Evolutionary conservation across 2,113 vertebrate species (phyloP).

Genomic region (Epinephelus cyanopodus): DNA sequence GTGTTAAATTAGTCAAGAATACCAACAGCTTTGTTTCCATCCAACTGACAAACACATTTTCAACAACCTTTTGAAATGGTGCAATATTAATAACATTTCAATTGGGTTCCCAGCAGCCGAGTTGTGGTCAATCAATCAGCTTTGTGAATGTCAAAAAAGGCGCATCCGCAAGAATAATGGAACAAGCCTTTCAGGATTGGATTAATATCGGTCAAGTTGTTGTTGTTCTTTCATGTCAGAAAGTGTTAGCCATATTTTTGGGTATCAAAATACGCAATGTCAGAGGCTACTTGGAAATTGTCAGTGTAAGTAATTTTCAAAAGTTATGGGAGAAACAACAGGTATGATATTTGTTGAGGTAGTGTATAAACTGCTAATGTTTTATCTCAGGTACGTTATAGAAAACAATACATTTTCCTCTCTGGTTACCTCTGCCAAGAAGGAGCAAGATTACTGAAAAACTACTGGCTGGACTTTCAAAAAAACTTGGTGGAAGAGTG

Average conservation of each 20-base stretch:
- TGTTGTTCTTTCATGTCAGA: neutral
- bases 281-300: neutral
- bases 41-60: constrained; percentile 47
- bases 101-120: constrained; percentile 1
- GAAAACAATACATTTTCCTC: neutral
- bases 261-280: constrained; percentile 1
- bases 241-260: neutral
- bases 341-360: neutral
- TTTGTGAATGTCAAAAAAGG: constrained; percentile 6
- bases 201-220: constrained; percentile 9
- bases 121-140: constrained; percentile 37
- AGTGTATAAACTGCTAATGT: neutral
- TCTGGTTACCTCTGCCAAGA: neutral
- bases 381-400: neutral
- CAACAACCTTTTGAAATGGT: constrained; percentile 28
- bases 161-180: constrained; percentile 1
- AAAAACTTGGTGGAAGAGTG: too few species aligned
- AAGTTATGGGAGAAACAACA: neutral
- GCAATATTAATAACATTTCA: constrained; percentile 35
- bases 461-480: too few species aligned
- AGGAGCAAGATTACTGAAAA: too few species aligned
- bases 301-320: neutral
- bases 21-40: constrained; percentile 45
- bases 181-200: neutral
- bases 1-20: constrained; percentile 51